Conservation (phyloP, 2,113 vertebrate species). For the Bucco capensis region DNA sequence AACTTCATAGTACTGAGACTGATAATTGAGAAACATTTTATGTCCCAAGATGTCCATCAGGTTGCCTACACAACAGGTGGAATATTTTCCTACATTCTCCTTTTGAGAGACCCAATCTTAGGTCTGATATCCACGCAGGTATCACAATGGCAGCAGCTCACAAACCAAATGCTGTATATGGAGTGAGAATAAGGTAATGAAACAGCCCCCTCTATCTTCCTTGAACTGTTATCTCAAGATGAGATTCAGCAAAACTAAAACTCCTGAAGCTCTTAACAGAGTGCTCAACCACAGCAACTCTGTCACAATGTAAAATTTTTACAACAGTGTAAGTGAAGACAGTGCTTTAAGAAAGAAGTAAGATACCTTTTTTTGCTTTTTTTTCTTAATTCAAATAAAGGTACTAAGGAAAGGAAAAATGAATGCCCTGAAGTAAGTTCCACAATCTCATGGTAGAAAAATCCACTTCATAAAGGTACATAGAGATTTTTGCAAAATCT, state of each 20-base stretch:
- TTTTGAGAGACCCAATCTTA: background rate
- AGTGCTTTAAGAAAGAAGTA: background rate
- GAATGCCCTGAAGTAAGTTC: background rate
- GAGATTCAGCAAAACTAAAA: background rate
- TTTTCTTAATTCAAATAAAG: background rate
- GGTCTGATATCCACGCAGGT: background rate
- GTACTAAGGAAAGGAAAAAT: background rate
- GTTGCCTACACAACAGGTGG: background rate
- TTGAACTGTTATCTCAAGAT: background rate
- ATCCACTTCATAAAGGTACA: background rate
- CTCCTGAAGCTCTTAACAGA: background rate
- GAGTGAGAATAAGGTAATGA: background rate
- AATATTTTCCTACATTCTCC: background rate
- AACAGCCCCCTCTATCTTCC: background rate
- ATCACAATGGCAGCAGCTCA: background rate
- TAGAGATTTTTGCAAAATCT: background rate
- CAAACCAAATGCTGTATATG: background rate
- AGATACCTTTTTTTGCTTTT: background rate
- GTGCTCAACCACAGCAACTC: background rate
- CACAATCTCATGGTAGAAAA: background rate
- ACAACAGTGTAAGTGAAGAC: background rate
- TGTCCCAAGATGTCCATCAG: fast-evolving
- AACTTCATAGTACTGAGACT: background rate
- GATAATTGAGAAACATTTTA: too few relatives aligned
- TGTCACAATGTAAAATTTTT: background rate